Evolutionary conservation across 2,888 invertebrate genomes (phyloP).

Genomic region (Prosapia bicincta): DNA sequence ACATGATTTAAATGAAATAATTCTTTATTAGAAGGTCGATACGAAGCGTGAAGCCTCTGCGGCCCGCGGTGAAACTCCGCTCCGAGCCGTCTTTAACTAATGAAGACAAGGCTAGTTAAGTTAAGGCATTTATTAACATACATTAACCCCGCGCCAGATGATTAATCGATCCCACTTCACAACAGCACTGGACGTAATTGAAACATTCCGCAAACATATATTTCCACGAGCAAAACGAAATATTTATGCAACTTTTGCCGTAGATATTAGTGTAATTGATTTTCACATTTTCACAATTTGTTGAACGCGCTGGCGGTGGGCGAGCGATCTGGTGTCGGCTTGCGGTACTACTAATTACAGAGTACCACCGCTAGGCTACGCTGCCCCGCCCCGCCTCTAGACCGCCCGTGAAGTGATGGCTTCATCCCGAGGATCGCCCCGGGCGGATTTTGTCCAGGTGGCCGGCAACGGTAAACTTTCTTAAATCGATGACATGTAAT

Average conservation of each 20-base stretch:
- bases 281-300: neutral
- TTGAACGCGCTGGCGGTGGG: neutral
- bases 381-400: neutral
- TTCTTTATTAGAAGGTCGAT: neutral
- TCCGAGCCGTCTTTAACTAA: neutral
- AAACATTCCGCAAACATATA: neutral
- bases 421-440: neutral
- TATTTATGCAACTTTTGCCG: neutral
- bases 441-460: neutral
- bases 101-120: neutral
- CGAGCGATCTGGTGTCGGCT: neutral
- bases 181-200: neutral
- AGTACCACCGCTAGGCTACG: slow-evolving; percentile 2
- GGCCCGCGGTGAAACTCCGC: neutral
- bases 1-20: neutral
- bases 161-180: neutral
- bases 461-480: neutral
- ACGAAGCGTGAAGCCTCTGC: neutral
- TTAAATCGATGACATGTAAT: neutral
- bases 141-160: neutral
- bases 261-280: neutral
- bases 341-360: slow-evolving; percentile 2
- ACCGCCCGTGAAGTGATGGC: neutral
- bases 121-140: neutral
- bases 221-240: neutral